Conservation (phyloP, 2,113 vertebrate genomes). For the Choloepus hoffmanni region DNA sequence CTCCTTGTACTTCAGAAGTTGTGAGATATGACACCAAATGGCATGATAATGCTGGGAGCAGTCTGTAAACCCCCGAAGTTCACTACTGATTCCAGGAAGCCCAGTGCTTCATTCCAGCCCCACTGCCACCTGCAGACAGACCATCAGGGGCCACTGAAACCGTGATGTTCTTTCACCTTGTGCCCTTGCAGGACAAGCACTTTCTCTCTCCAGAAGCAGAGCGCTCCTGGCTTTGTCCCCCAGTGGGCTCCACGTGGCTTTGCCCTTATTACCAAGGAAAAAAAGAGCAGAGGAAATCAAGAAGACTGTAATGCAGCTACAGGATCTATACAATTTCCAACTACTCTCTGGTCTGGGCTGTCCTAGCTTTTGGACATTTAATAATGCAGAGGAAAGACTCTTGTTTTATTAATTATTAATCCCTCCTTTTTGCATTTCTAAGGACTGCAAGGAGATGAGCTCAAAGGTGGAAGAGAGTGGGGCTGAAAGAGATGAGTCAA, state of each 20-base stretch:
- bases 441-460: slow-evolving; percentile 74
- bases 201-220: not conserved
- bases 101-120: not conserved
- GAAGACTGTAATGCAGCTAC: slow-evolving; percentile 54
- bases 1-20: fast-evolving
- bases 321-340: slow-evolving; percentile 43
- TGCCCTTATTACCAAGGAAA: slow-evolving; percentile 19
- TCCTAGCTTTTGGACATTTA: slow-evolving; percentile 75
- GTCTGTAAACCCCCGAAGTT: fast-evolving
- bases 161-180: fast-evolving
- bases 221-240: too few species aligned
- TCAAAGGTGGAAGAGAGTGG: not conserved
- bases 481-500: not conserved
- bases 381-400: slow-evolving; percentile 82
- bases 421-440: slow-evolving; percentile 78
- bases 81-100: not conserved
- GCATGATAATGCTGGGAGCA: fast-evolving
- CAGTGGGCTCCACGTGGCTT: fast-evolving
- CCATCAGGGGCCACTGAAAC: fast-evolving
- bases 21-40: fast-evolving
- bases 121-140: too few species aligned
- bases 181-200: fast-evolving
- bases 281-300: slow-evolving; percentile 25
- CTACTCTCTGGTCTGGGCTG: slow-evolving; percentile 55
- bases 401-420: slow-evolving; percentile 86